phyloP scores from a whole-genome alignment of 2,888 invertebrate species.

The Helleia helle region DNA sequence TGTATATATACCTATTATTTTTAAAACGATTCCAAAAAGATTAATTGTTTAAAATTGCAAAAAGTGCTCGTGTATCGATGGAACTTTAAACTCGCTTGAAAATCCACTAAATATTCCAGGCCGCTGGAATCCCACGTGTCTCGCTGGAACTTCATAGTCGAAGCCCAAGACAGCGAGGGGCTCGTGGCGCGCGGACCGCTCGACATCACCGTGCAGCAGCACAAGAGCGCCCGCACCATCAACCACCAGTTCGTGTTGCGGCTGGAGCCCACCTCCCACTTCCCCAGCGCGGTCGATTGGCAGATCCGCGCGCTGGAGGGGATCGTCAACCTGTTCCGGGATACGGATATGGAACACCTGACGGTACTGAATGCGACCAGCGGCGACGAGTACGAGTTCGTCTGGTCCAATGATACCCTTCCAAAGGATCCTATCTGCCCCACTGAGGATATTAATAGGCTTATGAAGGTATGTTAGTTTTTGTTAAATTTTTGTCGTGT shows the following conservation, averaged over 20 bases:
- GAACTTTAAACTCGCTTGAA: no score
- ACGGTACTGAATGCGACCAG: conserved; percentile 78
- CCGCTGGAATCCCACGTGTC: conserved; percentile 88
- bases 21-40: no score
- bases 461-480: conserved; percentile 73
- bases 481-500: not conserved
- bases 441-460: conserved; percentile 78
- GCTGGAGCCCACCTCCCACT: conserved; percentile 63
- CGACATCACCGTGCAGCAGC: conserved; percentile 87
- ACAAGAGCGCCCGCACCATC: conserved; percentile 82
- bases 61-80: no score
- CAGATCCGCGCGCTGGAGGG: conserved; percentile 79
- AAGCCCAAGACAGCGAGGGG: conserved; percentile 87
- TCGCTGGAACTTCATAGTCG: conserved; percentile 85
- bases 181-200: conserved; percentile 80
- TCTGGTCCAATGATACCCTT: conserved; percentile 91
- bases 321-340: conserved; percentile 71
- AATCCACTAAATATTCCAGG: no score
- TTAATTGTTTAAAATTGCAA: no score
- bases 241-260: conserved; percentile 87
- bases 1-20: no score
- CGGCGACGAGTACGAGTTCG: conserved; percentile 77
- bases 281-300: conserved; percentile 84
- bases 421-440: conserved; percentile 84
- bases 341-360: conserved; percentile 77